Conservation (phyloP, 2,888 invertebrate genomes). For the Aleiodes leptofemur region DNA sequence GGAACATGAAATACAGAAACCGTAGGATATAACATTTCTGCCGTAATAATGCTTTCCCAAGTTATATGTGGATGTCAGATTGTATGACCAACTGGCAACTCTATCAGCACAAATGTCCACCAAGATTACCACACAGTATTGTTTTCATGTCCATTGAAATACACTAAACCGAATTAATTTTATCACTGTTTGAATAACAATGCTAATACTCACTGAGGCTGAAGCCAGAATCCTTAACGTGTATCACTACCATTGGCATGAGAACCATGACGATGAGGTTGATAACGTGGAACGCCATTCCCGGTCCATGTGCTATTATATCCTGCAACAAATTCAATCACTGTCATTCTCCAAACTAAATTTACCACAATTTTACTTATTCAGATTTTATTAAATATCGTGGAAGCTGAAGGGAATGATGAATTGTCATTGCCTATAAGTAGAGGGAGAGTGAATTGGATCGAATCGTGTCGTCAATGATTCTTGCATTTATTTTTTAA, state of each 20-base stretch:
- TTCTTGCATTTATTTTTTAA: too few species aligned
- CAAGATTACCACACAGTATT: slow-evolving; percentile 35
- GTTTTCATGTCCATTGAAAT: slow-evolving; percentile 5
- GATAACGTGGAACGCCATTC: slow-evolving; percentile 84
- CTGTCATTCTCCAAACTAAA: too few species aligned
- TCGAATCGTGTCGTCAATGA: too few species aligned
- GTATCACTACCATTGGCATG: slow-evolving; percentile 88
- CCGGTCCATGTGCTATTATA: slow-evolving; percentile 82
- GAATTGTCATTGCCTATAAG: too few species aligned
- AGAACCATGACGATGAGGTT: slow-evolving; percentile 86
- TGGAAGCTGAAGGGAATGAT: not conserved
- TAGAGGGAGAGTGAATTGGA: too few species aligned
- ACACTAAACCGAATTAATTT: not conserved
- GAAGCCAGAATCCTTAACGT: slow-evolving; percentile 85
- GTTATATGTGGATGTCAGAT: slow-evolving; percentile 19
- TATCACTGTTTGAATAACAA: not conserved
- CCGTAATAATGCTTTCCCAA: not conserved
- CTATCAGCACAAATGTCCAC: slow-evolving; percentile 45
- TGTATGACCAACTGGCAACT: slow-evolving; percentile 46
- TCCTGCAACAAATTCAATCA: slow-evolving; percentile 76
- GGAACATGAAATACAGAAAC: slow-evolving; percentile 22
- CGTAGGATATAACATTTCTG: slow-evolving; percentile 24
- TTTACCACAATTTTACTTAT: too few species aligned
- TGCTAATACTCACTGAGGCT: slow-evolving; percentile 82
- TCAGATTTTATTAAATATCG: not conserved